Evolutionary conservation across 2,113 vertebrate species (phyloP).

Genomic region (Anser cygnoides): DNA sequence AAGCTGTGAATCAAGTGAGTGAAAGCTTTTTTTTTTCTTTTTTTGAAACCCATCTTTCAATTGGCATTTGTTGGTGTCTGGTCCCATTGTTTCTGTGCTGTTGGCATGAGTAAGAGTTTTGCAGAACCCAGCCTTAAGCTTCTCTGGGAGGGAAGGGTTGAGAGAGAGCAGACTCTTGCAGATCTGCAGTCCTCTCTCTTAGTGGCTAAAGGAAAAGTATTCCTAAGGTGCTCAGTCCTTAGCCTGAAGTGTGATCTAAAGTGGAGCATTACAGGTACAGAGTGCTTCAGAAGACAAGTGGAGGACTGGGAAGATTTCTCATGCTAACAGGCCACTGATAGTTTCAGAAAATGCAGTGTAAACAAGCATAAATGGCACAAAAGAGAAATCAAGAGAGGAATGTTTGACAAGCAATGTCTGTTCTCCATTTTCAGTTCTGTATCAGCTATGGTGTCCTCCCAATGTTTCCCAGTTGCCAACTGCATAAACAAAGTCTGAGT

Average conservation of each 20-base stretch:
- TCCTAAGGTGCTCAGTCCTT: background rate
- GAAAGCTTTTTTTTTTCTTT: background rate
- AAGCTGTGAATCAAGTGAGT: no score
- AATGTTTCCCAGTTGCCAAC: background rate
- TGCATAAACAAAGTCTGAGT: background rate
- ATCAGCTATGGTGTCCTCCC: background rate
- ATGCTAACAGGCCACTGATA: background rate
- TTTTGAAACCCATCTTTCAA: background rate
- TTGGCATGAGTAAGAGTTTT: background rate
- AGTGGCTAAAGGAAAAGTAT: background rate
- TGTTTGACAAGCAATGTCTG: background rate
- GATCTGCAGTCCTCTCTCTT: background rate
- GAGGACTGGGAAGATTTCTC: background rate
- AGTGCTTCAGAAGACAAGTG: background rate
- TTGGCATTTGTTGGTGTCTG: background rate
- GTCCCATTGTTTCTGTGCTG: background rate
- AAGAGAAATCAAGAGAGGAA: background rate
- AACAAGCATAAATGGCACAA: background rate
- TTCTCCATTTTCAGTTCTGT: background rate
- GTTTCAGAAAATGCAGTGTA: background rate
- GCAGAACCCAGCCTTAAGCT: background rate
- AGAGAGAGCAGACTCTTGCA: background rate
- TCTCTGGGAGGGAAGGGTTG: background rate
- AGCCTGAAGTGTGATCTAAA: background rate
- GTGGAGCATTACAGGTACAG: fast-evolving